Percentiles rank a stretch among this genome's conserved stretches.
Conservation (phyloP, 2,888 invertebrate genomes). For the Xestia ashworthii region DNA sequence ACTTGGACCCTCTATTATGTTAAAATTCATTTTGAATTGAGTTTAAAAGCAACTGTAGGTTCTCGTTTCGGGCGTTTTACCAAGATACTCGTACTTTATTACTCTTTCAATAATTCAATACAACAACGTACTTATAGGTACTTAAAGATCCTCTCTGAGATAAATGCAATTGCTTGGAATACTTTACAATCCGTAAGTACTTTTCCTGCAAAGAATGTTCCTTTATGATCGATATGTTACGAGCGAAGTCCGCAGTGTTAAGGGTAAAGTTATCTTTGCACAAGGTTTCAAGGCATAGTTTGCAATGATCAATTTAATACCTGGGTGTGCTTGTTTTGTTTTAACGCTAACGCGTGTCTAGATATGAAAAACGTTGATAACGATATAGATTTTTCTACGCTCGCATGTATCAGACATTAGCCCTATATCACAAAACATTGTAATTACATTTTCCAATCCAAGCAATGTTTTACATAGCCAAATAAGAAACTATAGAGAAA, state of each 20-base stretch:
- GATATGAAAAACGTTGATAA: neutral
- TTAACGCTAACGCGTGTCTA: neutral
- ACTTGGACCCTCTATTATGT: neutral
- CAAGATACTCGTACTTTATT: neutral
- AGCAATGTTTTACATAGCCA: neutral
- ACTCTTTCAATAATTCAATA: conserved; percentile 15
- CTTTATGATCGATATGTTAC: conserved; percentile 28
- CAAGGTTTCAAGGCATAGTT: conserved; percentile 1
- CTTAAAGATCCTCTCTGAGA: conserved; percentile 5
- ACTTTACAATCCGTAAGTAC: conserved; percentile 10
- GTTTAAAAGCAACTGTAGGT: neutral
- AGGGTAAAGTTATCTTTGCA: conserved; percentile 10
- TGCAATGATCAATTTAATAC: neutral
- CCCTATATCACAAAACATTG: neutral
- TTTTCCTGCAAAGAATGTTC: conserved; percentile 23
- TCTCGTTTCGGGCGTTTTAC: neutral
- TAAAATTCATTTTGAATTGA: neutral
- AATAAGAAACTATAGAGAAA: neutral
- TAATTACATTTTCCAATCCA: neutral
- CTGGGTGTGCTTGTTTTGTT: neutral
- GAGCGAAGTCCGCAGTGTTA: conserved; percentile 10
- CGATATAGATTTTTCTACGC: neutral
- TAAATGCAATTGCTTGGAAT: conserved; percentile 11
- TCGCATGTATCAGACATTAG: neutral
- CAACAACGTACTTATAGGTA: neutral